Base-by-base conservation (phyloP, 2,113 vertebrate genomes). In the Ancistrus triradiatus region DNA sequence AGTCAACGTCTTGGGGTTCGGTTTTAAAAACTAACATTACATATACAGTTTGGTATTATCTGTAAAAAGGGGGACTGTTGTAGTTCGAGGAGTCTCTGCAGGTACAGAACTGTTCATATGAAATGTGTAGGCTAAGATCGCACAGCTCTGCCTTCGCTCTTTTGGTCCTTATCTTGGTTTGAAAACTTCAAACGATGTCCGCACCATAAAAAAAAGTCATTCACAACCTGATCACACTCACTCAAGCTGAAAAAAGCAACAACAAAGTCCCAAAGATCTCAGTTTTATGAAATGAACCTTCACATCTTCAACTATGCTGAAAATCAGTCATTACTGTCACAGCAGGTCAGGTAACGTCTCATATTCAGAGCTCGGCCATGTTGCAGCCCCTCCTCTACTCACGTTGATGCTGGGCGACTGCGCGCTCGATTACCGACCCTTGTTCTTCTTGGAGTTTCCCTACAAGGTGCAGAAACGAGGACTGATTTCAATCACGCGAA, bases 401-500 rank as follows among this genome's bases (percentile, higher is more conserved):
- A 14, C 28, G 4, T 28, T 15, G 18, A 11, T 15, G 19, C 53
- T 40, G 35, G 21, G 13, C 0, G 21, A 42, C 21, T 15, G 19
- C 4, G 1, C 3, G 43, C 25, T 35, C 42, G 25, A 52, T 87
- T 98, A 98, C 74, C 96, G 95, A 77, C 83, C 88, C 82, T 95
- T 97, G 82, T 89, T 98, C 90, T 97, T 98, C 75, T 97, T 98
- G 59, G 93, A 84, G 81, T 94, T 98, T 80, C 88, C 93, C 96
- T 98, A 70, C 72, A 57, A 78, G 64, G 81, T 74, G 19, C 15
- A 38, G 77, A 21, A 37, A 62, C 7, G 42, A 21, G 7, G 19
- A 0, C 44, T 65, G 51, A 10, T 14, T 18, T 17, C 28, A 63
- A 21, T 59, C 3, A 61, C 17, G 25, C 31, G 40, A 52, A 21